phyloP scores from a whole-genome alignment of 2,113 vertebrate species.

The Gadus macrocephalus region DNA sequence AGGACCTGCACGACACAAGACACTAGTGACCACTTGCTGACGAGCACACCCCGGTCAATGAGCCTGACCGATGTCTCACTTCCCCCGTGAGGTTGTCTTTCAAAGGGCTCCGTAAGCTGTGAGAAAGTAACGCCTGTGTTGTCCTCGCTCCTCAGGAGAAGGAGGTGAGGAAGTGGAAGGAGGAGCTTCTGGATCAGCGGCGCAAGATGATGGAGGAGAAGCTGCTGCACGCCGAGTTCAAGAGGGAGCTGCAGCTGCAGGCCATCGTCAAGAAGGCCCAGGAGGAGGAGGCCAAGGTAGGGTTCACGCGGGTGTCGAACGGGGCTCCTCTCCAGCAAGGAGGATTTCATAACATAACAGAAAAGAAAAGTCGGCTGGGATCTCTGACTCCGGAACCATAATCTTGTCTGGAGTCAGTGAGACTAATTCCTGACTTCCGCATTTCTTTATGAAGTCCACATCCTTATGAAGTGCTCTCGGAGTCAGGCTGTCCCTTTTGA shows the following conservation, averaged over 20 bases:
- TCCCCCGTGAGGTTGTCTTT: not conserved
- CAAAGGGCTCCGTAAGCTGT: not conserved
- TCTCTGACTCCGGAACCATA: too few relatives aligned
- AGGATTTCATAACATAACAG: too few relatives aligned
- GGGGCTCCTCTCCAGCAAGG: not conserved
- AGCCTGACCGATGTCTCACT: too few relatives aligned
- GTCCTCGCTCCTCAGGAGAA: constrained; percentile 79
- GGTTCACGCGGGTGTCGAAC: not conserved
- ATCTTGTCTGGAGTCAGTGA: too few relatives aligned
- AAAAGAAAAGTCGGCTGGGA: too few relatives aligned
- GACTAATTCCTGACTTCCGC: too few relatives aligned
- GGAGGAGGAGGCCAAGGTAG: constrained; percentile 96
- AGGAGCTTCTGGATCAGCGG: constrained; percentile 92
- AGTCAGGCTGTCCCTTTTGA: too few relatives aligned
- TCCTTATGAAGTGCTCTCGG: too few relatives aligned
- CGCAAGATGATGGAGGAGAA: constrained; percentile 98
- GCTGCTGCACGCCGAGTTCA: constrained; percentile 92
- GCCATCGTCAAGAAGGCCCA: constrained; percentile 99
- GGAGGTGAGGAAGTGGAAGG: constrained; percentile 97
- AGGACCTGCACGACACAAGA: constrained; percentile 16
- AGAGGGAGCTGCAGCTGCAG: constrained; percentile 93
- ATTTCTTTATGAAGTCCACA: too few relatives aligned
- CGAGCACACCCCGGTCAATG: not conserved
- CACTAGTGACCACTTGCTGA: constrained; percentile 25
- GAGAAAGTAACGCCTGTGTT: not conserved